Conservation (phyloP, 2,113 vertebrate genomes). For the Aegithalos caudatus region DNA sequence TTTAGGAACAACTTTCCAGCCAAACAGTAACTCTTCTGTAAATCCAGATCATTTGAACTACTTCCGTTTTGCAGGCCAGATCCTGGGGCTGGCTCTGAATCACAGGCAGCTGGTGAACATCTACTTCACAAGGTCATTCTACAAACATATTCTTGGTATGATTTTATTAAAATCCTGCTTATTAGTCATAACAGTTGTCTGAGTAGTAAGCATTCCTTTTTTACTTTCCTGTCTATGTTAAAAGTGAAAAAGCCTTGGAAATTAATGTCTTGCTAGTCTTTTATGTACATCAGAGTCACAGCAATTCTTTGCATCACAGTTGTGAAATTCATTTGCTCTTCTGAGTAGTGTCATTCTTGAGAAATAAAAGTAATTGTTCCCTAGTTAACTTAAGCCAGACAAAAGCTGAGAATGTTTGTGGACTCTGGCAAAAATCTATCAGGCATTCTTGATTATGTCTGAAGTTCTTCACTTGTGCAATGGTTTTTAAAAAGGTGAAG, state of each 20-base stretch:
- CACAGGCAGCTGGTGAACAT: conserved; percentile 97
- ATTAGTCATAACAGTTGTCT: neutral
- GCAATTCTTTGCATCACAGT: neutral
- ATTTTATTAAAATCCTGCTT: neutral
- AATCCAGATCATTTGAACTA: conserved; percentile 98
- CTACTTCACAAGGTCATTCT: conserved; percentile 98
- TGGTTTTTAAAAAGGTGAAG: neutral
- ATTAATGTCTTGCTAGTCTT: neutral
- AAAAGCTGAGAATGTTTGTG: neutral
- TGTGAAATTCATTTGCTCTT: neutral
- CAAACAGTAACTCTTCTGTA: conserved; percentile 97
- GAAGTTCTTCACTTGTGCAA: neutral
- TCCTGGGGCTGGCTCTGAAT: conserved; percentile 93
- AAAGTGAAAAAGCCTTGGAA: neutral
- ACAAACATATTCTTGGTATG: conserved; percentile 97
- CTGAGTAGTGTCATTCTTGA: neutral
- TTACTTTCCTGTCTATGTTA: neutral
- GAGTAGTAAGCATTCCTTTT: neutral
- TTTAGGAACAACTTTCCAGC: conserved; percentile 96
- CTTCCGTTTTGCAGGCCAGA: conserved; percentile 94
- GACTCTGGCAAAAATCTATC: neutral
- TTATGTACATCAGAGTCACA: neutral
- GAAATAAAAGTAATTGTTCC: neutral
- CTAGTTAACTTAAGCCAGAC: neutral
- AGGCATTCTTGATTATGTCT: neutral